Evolutionary conservation across 2,113 vertebrate genomes (phyloP).

Genomic region (Odontophorus gujanensis): DNA sequence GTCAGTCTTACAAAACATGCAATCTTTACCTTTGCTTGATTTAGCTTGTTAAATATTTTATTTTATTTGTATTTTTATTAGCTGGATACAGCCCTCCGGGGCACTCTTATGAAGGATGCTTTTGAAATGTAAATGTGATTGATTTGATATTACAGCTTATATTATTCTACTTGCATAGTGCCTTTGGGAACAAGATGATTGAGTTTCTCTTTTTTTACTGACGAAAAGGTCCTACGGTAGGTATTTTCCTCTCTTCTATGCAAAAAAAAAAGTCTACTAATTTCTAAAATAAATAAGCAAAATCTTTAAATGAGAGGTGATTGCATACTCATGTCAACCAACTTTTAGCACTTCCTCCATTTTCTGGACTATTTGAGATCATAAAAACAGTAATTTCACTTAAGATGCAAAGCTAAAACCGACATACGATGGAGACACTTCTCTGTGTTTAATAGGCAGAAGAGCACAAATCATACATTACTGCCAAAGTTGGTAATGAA

Average conservation of each 20-base stretch:
- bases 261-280: not conserved
- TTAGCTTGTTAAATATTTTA: conserved; percentile 57
- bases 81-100: conserved; percentile 17
- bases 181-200: conserved; percentile 59
- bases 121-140: conserved; percentile 74
- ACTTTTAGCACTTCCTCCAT: not conserved
- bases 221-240: conserved; percentile 25
- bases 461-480: not conserved
- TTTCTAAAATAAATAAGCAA: not conserved
- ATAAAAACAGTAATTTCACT: not conserved
- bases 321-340: not conserved
- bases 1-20: not conserved
- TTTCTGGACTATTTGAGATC: not conserved
- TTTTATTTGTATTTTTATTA: conserved; percentile 60
- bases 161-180: conserved; percentile 56
- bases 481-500: not conserved
- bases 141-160: conserved; percentile 57
- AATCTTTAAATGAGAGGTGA: not conserved
- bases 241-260: not conserved
- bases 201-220: conserved; percentile 38
- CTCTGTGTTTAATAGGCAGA: not conserved
- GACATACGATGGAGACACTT: not conserved
- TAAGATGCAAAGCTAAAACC: not conserved
- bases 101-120: conserved; percentile 22
- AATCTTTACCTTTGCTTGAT: not conserved